phyloP scores from a whole-genome alignment of 2,888 invertebrate genomes.

The Philaethria dido region DNA sequence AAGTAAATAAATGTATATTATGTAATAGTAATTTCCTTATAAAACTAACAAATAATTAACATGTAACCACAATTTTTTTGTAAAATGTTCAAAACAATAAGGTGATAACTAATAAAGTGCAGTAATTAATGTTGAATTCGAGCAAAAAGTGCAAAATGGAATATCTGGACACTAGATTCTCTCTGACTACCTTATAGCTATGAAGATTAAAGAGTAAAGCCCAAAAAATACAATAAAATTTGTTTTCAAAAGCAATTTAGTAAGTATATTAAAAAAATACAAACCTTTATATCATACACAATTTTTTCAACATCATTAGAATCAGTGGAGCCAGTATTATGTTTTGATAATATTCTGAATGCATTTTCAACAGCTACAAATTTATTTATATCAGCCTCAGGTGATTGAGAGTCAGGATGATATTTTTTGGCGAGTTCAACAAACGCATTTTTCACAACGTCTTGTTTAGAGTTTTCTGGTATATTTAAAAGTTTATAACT shows the following conservation, averaged over 20 bases:
- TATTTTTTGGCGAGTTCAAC: conserved; percentile 90
- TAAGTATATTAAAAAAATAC: conserved; percentile 26
- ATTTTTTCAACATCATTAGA: conserved; percentile 83
- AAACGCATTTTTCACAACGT: conserved; percentile 88
- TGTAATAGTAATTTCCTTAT: not conserved
- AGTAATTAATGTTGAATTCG: no score
- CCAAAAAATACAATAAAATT: not conserved
- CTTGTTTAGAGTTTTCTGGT: conserved; percentile 87
- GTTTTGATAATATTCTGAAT: conserved; percentile 87
- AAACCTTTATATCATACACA: conserved; percentile 86
- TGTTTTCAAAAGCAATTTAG: not conserved
- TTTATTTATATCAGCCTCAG: conserved; percentile 88
- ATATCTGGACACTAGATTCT: no score
- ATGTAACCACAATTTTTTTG: no score
- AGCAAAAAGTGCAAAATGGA: no score
- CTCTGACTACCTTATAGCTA: no score
- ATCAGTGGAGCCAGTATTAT: conserved; percentile 78
- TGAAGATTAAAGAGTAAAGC: no score
- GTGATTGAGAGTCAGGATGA: conserved; percentile 92
- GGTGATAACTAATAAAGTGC: no score
- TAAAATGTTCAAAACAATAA: no score
- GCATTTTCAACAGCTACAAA: conserved; percentile 91
- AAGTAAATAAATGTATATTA: conserved; percentile 16
- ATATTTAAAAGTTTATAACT: conserved; percentile 88
- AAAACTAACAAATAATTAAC: not conserved